Conservation (phyloP, 1,140 invertebrate species). For the Conopomorpha cramerella region DNA sequence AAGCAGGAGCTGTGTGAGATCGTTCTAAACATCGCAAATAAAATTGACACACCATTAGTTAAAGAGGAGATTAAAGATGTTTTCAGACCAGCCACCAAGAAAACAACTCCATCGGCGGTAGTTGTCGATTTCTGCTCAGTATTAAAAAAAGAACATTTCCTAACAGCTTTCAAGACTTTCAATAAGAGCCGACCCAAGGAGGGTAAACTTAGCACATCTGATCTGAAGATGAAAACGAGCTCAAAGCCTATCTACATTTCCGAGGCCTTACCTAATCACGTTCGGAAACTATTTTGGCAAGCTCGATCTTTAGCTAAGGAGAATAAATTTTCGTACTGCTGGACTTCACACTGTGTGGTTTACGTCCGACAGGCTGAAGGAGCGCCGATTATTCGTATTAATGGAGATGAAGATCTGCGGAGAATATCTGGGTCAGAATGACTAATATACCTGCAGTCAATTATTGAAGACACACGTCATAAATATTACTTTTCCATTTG, state of each 20-base stretch:
- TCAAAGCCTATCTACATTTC: not conserved
- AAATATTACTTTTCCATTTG: not conserved
- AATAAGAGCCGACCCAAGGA: not conserved
- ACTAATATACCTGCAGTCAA: no score
- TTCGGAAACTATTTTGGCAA: not conserved
- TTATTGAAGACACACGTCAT: not conserved
- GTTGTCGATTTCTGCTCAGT: not conserved
- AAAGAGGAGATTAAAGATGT: not conserved
- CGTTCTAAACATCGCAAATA: not conserved
- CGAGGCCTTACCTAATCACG: not conserved
- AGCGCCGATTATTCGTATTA: not conserved
- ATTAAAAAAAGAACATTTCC: not conserved
- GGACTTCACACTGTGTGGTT: not conserved
- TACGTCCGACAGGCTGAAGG: not conserved
- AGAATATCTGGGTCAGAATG: not conserved
- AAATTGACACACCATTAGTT: not conserved
- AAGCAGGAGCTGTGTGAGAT: not conserved
- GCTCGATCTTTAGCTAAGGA: not conserved
- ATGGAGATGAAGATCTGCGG: not conserved
- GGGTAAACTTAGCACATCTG: not conserved
- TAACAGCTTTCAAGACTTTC: not conserved
- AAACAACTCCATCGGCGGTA: not conserved
- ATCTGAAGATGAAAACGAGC: not conserved
- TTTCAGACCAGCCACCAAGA: not conserved
- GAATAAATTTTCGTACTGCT: not conserved